These are phyloP conservation scores for Apamea sordens DNA, from an alignment of 2,888 invertebrate genomes.

Conservation along the genomic window DNA sequence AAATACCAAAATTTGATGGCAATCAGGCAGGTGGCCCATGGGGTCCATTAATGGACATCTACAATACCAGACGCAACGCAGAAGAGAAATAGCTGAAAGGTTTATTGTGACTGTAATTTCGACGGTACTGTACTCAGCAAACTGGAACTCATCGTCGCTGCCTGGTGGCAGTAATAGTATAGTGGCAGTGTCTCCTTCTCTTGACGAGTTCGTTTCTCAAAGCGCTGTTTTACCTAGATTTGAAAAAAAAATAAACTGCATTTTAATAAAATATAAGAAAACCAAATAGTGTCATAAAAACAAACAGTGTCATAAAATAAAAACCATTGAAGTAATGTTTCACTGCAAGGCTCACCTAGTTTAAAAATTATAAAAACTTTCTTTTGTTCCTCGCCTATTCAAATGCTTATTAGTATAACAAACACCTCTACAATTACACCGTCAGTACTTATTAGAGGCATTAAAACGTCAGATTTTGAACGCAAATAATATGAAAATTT, in stretches of 20 bases:
- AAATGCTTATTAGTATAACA: background rate
- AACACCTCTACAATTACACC: background rate
- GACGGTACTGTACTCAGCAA: too few species aligned
- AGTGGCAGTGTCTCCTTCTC: too few species aligned
- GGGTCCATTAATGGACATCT: background rate
- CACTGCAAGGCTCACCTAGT: background rate
- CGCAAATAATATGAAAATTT: slow-evolving; percentile 28
- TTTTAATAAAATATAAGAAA: too few species aligned
- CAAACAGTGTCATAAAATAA: too few species aligned
- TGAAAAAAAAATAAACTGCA: too few species aligned
- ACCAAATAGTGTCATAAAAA: too few species aligned
- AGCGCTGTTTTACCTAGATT: too few species aligned
- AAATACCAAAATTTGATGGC: too few species aligned
- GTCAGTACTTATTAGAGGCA: background rate
- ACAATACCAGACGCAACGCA: background rate
- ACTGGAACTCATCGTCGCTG: too few species aligned
- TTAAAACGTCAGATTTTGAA: slow-evolving; percentile 18
- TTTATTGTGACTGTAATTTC: background rate
- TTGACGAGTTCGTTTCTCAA: too few species aligned
- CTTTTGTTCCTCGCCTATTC: background rate
- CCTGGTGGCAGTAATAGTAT: too few species aligned
- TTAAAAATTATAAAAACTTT: slow-evolving; percentile 7
- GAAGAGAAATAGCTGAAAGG: background rate
- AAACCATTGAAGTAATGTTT: too few species aligned
- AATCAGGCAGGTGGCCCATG: background rate